Evolutionary conservation across 2,113 vertebrate genomes (phyloP).

Genomic region (Chlorocebus sabaeus): DNA sequence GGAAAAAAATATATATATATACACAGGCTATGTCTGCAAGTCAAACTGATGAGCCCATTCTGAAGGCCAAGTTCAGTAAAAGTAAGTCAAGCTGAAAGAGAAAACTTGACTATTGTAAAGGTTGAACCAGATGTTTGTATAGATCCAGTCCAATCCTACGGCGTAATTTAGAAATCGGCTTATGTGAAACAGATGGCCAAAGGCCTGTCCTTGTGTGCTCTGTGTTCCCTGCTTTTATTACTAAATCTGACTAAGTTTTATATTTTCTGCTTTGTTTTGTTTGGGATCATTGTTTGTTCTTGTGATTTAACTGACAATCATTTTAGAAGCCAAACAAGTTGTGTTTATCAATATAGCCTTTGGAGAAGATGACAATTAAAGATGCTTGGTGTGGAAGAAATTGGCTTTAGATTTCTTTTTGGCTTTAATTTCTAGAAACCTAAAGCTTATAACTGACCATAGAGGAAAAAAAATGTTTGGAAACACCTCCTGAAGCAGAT

Average conservation of each 20-base stretch:
- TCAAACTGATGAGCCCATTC: constrained; percentile 28
- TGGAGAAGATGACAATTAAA: neutral
- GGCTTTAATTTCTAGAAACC: neutral
- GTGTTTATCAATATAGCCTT: neutral
- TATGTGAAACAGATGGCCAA: constrained; percentile 54
- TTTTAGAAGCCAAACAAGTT: neutral
- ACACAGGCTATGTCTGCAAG: neutral
- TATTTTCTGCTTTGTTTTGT: neutral
- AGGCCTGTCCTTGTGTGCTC: neutral
- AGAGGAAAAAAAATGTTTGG: neutral
- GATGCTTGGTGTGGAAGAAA: neutral
- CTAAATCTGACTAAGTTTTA: neutral
- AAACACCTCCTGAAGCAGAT: neutral
- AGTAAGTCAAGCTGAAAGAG: constrained; percentile 32
- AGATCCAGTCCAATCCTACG: neutral
- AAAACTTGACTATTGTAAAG: constrained; percentile 24
- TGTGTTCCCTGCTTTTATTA: neutral
- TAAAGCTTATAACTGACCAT: neutral
- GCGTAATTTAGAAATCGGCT: constrained; percentile 35
- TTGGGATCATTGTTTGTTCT: neutral
- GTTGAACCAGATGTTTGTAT: constrained; percentile 46
- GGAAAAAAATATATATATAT: neutral
- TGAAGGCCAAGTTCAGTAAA: constrained; percentile 34
- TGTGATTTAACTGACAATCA: neutral
- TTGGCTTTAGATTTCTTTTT: neutral